Percentiles rank a stretch among this genome's conserved stretches.
Conservation (phyloP, 1,140 invertebrate species). For the Oreohelix idahoensis region DNA sequence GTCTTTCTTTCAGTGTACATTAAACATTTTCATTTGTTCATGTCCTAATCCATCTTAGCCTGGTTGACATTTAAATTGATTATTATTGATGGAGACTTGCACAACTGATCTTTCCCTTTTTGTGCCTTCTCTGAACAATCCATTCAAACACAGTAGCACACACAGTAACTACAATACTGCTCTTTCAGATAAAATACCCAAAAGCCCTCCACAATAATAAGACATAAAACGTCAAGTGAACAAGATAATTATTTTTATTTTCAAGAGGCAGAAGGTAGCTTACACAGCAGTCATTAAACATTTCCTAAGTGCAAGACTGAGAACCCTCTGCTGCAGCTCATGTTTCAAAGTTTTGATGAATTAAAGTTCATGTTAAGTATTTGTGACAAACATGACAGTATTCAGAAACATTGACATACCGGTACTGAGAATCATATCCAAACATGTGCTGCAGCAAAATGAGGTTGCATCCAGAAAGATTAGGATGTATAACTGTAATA, state of each 20-base stretch:
- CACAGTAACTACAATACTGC: too few species aligned
- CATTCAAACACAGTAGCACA: too few species aligned
- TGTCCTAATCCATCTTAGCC: too few species aligned
- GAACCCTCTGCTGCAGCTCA: background rate
- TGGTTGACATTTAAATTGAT: too few species aligned
- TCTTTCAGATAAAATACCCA: too few species aligned
- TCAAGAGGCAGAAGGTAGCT: slow-evolving; percentile 7
- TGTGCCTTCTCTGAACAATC: too few species aligned
- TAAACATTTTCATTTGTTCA: too few species aligned
- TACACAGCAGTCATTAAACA: background rate
- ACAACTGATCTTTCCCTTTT: too few species aligned
- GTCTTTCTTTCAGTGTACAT: too few species aligned
- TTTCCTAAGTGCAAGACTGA: background rate
- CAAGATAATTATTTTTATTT: slow-evolving; percentile 11
- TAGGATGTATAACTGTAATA: background rate
- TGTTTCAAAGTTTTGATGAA: background rate
- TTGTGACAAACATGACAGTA: background rate
- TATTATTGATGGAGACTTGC: too few species aligned
- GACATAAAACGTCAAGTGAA: background rate
- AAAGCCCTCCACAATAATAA: too few species aligned
- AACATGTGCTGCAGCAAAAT: background rate
- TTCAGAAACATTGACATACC: background rate
- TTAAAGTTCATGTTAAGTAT: background rate
- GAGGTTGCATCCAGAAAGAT: background rate
- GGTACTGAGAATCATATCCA: background rate